Evolutionary conservation across 37 sponge, comb jelly and placozoan species (phyloP), one percentile per base, ranked within the genome.

Genomic region (Bolinopsis microptera): DNA sequence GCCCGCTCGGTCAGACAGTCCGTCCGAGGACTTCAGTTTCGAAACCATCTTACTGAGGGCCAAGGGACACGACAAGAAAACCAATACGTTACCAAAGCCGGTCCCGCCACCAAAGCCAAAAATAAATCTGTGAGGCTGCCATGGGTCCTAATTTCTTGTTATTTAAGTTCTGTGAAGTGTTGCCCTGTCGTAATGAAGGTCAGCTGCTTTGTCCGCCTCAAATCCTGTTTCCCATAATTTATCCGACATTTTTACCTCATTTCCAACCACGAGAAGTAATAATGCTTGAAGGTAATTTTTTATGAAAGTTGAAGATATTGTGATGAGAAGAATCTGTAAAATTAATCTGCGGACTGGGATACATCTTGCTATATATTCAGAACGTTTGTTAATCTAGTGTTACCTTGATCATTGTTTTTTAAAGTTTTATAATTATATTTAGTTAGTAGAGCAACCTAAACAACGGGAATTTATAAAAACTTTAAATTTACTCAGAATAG

Each of bases 1-100:
- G 26, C 25, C 74, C 13, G 30, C 74, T 21, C 2, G 74, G 30
- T 3, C 30, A 2, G 31, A 8, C 26, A 72, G 74, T 72, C 74
- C 74, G 18, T 9, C 74, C 31, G 74, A 72, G 74, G 74, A 72
- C 26, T 72, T 72, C 74, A 72, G 74, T 28, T 72, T 72, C 31
- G 74, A 72, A 28, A 28, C 74, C 5, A 28, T 72, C 26, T 28
- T 72, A 3, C 5, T 24, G 3, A 72, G 74, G 74, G 74, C 74
- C 30, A 72, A 72, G 74, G 74, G 74, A 5, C 5, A 72, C 74
- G 74, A 72, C 2, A 28, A 24, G 26, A 72, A 72, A 28, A 72
- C 2, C 74, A 72, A 72, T 24, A 24, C 74, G 74, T 24, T 72
- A 28, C 74, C 74, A 28, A 24, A 24, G 74, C 74, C 74, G 26